Conservation (phyloP, 1,140 invertebrate genomes). For the Diplogasteroides magnus region DNA sequence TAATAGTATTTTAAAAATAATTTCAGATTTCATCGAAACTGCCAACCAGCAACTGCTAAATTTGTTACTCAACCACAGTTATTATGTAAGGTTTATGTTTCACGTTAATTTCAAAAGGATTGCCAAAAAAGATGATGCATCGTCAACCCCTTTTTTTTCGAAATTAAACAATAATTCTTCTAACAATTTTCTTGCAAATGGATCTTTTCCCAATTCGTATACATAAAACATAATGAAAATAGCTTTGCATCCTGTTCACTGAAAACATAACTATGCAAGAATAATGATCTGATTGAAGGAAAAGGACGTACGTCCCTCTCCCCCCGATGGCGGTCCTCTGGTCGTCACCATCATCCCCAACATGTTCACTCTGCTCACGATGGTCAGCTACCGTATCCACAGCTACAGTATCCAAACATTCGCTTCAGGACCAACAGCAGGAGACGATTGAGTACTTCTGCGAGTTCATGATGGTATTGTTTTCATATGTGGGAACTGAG, state of each 20-base stretch:
- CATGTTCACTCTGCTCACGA: constrained; percentile 14
- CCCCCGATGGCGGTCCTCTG: not conserved
- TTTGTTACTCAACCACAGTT: not conserved
- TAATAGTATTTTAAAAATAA: too few relatives aligned
- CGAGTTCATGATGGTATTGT: constrained; percentile 24
- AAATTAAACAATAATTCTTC: not conserved
- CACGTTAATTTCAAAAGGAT: not conserved
- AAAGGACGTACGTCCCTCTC: not conserved
- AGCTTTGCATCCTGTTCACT: not conserved
- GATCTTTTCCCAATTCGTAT: too few relatives aligned
- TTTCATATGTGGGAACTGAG: too few relatives aligned
- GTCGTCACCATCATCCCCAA: constrained; percentile 13
- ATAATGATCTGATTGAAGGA: not conserved
- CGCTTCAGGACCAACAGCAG: constrained; percentile 18
- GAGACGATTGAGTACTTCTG: constrained; percentile 17
- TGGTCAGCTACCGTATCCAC: not conserved
- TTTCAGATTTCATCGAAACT: not conserved
- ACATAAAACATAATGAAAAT: too few relatives aligned
- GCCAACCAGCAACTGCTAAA: not conserved
- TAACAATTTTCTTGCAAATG: not conserved
- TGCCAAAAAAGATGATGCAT: not conserved
- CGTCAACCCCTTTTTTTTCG: not conserved
- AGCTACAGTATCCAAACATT: not conserved
- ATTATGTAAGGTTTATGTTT: too few relatives aligned
- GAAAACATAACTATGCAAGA: not conserved